Evolutionary conservation across 2,888 invertebrate genomes (phyloP), one percentile per base, ranked within the genome.

Genomic region (Troides oblongomaculatus): DNA sequence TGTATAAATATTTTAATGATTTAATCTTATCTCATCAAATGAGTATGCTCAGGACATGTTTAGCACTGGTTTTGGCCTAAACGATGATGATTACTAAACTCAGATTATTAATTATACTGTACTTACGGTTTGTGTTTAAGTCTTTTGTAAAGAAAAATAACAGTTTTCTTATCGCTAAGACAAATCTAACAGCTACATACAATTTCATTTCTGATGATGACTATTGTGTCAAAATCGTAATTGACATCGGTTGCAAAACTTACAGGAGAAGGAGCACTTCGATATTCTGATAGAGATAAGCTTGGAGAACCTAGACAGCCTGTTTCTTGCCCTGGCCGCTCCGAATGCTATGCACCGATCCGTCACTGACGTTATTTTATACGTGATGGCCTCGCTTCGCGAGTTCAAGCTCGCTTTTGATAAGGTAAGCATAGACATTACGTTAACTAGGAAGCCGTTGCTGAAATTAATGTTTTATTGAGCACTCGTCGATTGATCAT

Each of bases 301-400:
- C 0, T 79, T 94, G 64, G 93, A 93, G 61, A 93, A 94, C 73
- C 86, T 96, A 25, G 93, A 93, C n/a, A 82, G 85, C 0, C 85
- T 96, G 67, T 95, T 95, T 75, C 77, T 84, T 8, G 88, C 94
- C 0, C 80, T 96, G 70, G 85, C 93, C 43, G 78, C 94, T 59
- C 94, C 94, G 0, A 87, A 92, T 4, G 80, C 92, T 5, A 89
- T 95, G 2, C 92, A 93, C 4, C 84, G 83, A 70, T 93, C 93
- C 57, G 93, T 94, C 0, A 93, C 94, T 1, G 93, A 94, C 2
- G 94, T 96, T 58, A 94, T 95, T 7, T 93, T 95, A 73, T 93
- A 95, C 72, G 94, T 96, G 80, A 81, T 96, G 18, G 93, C 94
- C 0, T 94, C 94, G 0, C 87, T 94, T 72, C 93, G 95, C 63